Conservation (phyloP, 1,140 invertebrate genomes). For the Hirudo medicinalis region DNA sequence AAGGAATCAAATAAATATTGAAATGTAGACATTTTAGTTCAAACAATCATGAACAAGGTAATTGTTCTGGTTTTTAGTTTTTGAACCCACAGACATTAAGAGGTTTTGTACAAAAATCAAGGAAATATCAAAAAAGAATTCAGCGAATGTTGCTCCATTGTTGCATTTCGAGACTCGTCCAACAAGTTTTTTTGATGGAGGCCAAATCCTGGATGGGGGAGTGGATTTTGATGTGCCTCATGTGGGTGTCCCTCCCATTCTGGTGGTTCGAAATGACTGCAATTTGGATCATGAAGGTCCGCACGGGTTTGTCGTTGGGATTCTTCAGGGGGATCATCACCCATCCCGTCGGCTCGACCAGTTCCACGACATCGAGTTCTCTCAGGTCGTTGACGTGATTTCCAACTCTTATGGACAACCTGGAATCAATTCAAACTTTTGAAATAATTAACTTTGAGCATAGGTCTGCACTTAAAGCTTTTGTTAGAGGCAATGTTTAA, state of each 20-base stretch:
- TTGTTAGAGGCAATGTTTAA: too few species aligned
- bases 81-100: not conserved
- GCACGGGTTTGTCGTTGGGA: constrained; percentile 67
- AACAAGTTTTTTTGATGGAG: constrained; percentile 59
- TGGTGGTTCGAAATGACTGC: constrained; percentile 82
- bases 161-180: constrained; percentile 65
- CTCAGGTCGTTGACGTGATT: constrained; percentile 96
- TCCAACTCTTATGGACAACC: constrained; percentile 83
- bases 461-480: too few species aligned
- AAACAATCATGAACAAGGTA: too few species aligned
- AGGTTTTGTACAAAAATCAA: not conserved
- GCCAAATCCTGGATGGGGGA: constrained; percentile 67
- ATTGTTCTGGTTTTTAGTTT: too few species aligned
- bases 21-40: too few species aligned
- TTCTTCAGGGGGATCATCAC: constrained; percentile 72
- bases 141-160: constrained; percentile 63
- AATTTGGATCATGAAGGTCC: constrained; percentile 85
- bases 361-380: constrained; percentile 84
- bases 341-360: constrained; percentile 90
- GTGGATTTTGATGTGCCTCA: constrained; percentile 90
- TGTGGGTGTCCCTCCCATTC: constrained; percentile 92
- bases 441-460: not conserved
- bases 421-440: constrained; percentile 30
- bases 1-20: too few species aligned
- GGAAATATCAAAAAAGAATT: not conserved